A percentile compares a stretch with the other conserved stretches of the same genome.
Evolutionary conservation across 2,797 vertebrate genomes (phyloP).

Genomic region (Melanotaenia boesemani): DNA sequence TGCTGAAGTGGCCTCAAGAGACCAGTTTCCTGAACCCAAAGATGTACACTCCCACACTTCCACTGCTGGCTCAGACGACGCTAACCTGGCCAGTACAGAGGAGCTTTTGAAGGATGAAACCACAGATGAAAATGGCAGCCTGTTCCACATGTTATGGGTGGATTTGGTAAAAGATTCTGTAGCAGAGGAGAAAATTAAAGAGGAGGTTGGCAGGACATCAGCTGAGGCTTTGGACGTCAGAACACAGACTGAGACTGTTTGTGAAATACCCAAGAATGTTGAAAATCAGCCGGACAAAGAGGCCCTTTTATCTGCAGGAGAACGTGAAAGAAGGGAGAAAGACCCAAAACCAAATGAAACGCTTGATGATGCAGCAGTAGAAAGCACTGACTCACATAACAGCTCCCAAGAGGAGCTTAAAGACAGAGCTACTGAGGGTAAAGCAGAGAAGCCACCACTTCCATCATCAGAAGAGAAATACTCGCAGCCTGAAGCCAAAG

Average conservation of each 20-base stretch:
- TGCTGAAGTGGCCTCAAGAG: constrained; percentile 25
- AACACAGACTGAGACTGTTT: constrained; percentile 60
- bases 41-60: neutral
- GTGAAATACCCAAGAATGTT: constrained; percentile 63
- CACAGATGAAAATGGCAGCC: constrained; percentile 33
- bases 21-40: constrained; percentile 29
- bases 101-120: constrained; percentile 33
- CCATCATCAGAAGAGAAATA: constrained; percentile 31
- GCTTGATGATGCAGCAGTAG: constrained; percentile 22
- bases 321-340: constrained; percentile 37
- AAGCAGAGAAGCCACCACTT: constrained; percentile 25
- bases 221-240: constrained; percentile 41
- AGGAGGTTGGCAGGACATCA: constrained; percentile 48
- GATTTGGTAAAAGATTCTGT: constrained; percentile 32
- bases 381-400: constrained; percentile 46
- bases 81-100: neutral
- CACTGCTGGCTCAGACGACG: constrained; percentile 2
- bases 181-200: constrained; percentile 37
- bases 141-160: neutral
- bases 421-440: constrained; percentile 2
- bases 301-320: constrained; percentile 48
- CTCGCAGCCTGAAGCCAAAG: constrained; percentile 22
- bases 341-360: constrained; percentile 56
- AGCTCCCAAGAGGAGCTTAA: constrained; percentile 38
- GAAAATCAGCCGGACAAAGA: constrained; percentile 67